Evolutionary conservation across 2,797 vertebrate species (phyloP).

Genomic region (Pantherophis alleghaniensis): DNA sequence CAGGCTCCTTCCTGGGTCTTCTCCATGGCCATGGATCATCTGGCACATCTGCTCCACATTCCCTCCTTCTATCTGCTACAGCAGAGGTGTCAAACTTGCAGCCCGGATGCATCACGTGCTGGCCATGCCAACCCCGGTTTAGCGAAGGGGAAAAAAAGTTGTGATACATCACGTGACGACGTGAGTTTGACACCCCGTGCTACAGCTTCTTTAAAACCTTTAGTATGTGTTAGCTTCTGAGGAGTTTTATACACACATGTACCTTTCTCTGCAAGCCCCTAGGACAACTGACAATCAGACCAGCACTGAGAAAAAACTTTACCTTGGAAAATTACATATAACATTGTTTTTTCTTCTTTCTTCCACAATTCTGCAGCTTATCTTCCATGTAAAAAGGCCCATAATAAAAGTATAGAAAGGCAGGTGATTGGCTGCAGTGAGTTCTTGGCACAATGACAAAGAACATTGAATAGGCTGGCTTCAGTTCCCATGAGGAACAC

Average conservation of each 20-base stretch:
- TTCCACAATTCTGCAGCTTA: background rate
- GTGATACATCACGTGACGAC: too few species aligned
- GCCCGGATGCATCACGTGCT: too few species aligned
- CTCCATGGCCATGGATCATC: background rate
- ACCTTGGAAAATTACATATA: background rate
- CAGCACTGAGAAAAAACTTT: background rate
- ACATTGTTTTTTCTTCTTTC: background rate
- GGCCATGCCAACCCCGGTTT: too few species aligned
- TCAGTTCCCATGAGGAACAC: background rate
- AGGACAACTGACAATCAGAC: background rate
- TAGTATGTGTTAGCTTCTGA: background rate
- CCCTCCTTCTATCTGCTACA: background rate
- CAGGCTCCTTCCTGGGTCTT: background rate
- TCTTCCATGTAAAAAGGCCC: background rate
- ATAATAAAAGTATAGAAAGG: background rate
- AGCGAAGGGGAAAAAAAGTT: too few species aligned
- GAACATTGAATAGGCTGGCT: background rate
- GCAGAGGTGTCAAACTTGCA: too few species aligned
- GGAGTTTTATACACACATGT: too few species aligned
- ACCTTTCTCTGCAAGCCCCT: background rate
- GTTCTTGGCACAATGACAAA: background rate
- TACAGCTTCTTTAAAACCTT: background rate
- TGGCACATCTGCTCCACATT: background rate
- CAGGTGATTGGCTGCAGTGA: background rate
- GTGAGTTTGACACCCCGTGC: background rate